Conservation (phyloP, 2,113 vertebrate genomes). For the Ochotona curzoniae region DNA sequence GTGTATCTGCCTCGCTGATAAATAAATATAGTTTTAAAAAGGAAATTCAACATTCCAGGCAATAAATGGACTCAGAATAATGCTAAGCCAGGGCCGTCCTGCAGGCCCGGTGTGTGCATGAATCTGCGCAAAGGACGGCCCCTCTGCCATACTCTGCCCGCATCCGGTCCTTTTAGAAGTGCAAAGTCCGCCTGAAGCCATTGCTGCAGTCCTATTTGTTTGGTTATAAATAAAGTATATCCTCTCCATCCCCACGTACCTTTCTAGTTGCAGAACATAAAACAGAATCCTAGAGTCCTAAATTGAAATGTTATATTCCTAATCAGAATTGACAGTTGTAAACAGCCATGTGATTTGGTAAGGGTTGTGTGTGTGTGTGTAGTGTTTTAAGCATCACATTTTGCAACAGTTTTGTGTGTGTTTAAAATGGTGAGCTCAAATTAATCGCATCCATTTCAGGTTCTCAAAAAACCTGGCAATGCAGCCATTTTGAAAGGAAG, state of each 20-base stretch:
- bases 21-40: not conserved
- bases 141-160: not conserved
- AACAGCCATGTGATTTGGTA: not conserved
- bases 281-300: conserved; percentile 6
- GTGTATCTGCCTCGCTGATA: too few relatives aligned
- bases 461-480: not conserved
- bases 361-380: not conserved
- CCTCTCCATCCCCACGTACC: not conserved
- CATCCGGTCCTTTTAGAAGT: not conserved
- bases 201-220: not conserved
- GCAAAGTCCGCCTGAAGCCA: not conserved
- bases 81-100: fast-evolving
- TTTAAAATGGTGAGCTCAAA: not conserved
- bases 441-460: not conserved
- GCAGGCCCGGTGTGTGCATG: fast-evolving
- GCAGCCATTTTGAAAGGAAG: not conserved
- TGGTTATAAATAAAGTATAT: conserved; percentile 40
- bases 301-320: conserved; percentile 48
- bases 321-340: conserved; percentile 24
- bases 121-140: not conserved
- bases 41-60: not conserved
- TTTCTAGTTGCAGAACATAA: not conserved
- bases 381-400: not conserved
- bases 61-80: not conserved
- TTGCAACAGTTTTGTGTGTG: fast-evolving